phyloP scores from a whole-genome alignment of 2,797 vertebrate species.

The Sebastes wilsoni region DNA sequence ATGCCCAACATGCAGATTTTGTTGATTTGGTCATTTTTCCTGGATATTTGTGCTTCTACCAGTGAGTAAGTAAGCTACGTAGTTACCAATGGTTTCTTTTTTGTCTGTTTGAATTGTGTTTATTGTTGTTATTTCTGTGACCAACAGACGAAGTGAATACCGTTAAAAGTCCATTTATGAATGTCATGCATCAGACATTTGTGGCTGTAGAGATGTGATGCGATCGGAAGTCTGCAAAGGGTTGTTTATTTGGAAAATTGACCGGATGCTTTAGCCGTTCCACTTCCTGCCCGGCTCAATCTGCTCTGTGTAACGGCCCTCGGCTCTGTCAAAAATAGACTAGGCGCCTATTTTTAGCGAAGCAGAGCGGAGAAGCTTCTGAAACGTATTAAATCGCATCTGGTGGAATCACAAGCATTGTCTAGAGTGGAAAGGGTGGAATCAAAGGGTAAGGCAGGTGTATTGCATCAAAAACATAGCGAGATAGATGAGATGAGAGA shows the following conservation, averaged over 20 bases:
- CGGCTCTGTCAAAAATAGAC: background rate
- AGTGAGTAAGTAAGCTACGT: no score
- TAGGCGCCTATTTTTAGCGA: background rate
- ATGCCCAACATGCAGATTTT: no score
- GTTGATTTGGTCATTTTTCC: no score
- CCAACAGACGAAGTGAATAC: no score
- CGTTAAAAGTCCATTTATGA: background rate
- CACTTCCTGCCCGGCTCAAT: no score
- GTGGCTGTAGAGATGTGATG: background rate
- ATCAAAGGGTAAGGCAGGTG: background rate
- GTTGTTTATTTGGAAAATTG: background rate
- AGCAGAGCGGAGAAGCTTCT: background rate
- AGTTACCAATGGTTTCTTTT: no score
- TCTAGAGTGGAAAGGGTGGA: background rate
- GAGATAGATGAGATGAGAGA: background rate
- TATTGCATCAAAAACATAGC: background rate
- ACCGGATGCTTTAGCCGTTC: no score
- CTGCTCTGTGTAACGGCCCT: no score
- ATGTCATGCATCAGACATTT: background rate
- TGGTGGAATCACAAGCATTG: background rate
- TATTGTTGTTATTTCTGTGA: no score
- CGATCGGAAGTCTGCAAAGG: background rate
- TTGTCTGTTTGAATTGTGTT: no score
- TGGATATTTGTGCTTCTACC: no score
- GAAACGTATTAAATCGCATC: background rate